Conservation (phyloP, 2,797 vertebrate species). For the Anas bernieri region DNA sequence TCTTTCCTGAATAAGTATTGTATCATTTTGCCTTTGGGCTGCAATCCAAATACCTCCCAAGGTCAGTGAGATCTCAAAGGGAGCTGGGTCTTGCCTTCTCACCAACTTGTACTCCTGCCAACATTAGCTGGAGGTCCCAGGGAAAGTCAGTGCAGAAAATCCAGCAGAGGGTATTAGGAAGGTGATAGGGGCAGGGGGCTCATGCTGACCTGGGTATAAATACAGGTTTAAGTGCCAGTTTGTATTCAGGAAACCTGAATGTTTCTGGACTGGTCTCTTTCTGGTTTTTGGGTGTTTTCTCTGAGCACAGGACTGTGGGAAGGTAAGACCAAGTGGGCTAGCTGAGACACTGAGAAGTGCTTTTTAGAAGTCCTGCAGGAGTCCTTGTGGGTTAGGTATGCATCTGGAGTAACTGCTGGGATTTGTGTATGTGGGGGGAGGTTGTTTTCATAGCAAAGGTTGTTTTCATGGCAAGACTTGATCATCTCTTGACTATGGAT, state of each 20-base stretch:
- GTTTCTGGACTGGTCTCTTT: not conserved
- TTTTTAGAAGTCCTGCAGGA: not conserved
- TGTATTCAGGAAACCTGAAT: not conserved
- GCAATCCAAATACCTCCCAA: slow-evolving; percentile 54
- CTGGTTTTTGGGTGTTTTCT: not conserved
- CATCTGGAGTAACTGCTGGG: not conserved
- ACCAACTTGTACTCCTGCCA: slow-evolving; percentile 54
- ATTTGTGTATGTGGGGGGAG: not conserved
- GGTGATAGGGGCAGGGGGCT: not conserved
- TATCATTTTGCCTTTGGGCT: slow-evolving; percentile 60
- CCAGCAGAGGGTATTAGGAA: not conserved
- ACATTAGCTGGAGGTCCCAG: not conserved
- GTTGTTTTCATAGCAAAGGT: not conserved
- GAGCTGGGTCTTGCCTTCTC: slow-evolving; percentile 48
- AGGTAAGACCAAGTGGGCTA: not conserved
- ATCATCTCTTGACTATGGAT: not conserved
- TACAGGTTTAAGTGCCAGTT: not conserved
- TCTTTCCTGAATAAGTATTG: slow-evolving; percentile 55
- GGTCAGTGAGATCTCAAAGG: slow-evolving; percentile 55
- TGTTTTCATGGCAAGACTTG: not conserved
- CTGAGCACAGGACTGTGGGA: not conserved
- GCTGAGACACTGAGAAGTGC: not conserved
- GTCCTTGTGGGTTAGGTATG: rapidly evolving
- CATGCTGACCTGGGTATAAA: slow-evolving; percentile 27
- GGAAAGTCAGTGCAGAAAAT: not conserved